Base-by-base conservation (phyloP, 2,113 vertebrate genomes). In the Columba livia region DNA sequence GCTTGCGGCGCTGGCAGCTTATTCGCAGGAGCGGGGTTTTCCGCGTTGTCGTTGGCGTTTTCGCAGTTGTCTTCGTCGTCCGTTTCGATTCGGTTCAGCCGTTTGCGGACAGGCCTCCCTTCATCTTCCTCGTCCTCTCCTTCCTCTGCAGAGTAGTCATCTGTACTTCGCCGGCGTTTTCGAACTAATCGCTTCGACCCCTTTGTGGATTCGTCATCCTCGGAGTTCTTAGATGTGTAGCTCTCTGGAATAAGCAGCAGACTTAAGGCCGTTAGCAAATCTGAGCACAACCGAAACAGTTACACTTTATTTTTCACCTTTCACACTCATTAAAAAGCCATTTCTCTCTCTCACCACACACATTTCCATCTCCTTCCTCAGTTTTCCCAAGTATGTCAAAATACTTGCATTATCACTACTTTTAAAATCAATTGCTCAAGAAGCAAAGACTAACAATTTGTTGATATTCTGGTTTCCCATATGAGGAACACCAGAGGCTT, bases 41-140 rank as follows among this genome's bases (percentile, higher is more conserved):
- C 96, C 10, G 88, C 21, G 0, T 89, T 88, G 0, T 96, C 70
- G 0, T 95, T 93, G 3, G 79, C 21, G 3, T 93, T 98, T 4
- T 97, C 97, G 32, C 97, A 88, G 48, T 85, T 95, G 3, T 99
- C 98, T 40, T 98, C 98, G 3, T 99, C 99, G 0, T 99, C 99
- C 0, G 99, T 99, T 95, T 99, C 99, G 1, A 99, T 99, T 31
- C 99, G 98, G 65, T 99, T 99, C 40, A 99, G 98, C 89, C 99
- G 98, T 86, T 99, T 99, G 40, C 99, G 98, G 72, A 98, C 79
- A 0, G 99, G 99, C 51, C 97, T 98, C 70, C 98, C 98, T 51
- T 99, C 99, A 0, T 97, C 97, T 70, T 97, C 98, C 56, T 98
- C 98, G 3, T 98, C 97, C 79, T 97, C 94, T 78, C 97, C 97